Evolutionary conservation across 2,888 invertebrate species (phyloP).

Genomic region (Eudasyphora cyanicolor): DNA sequence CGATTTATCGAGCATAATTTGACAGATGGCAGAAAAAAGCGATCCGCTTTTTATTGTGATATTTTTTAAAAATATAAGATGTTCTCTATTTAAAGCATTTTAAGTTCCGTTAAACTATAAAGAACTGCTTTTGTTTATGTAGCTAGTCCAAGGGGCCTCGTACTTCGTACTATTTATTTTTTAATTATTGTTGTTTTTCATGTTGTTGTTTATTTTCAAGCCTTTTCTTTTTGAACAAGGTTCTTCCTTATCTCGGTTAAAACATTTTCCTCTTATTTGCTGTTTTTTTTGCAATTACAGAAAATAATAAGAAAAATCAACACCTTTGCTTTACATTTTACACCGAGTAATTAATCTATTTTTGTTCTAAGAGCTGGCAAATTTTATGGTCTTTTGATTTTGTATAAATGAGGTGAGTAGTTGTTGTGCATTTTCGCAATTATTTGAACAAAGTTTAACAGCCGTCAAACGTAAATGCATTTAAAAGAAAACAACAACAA

Average conservation of each 20-base stretch:
- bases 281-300: not conserved
- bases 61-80: no score
- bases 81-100: no score
- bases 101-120: no score
- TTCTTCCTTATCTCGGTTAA: not conserved
- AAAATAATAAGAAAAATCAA: constrained; percentile 27
- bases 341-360: constrained; percentile 21
- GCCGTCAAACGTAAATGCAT: constrained; percentile 4
- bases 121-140: no score
- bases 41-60: no score
- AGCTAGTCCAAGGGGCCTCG: no score
- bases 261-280: not conserved
- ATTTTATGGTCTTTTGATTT: constrained; percentile 42
- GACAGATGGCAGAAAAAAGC: no score
- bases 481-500: constrained; percentile 43
- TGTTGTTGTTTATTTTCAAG: not conserved
- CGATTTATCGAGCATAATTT: no score
- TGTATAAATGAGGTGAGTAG: not conserved
- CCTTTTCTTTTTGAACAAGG: not conserved
- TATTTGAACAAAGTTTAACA: constrained; percentile 14
- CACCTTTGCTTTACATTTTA: constrained; percentile 29
- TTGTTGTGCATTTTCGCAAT: constrained; percentile 20
- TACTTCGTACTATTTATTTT: no score
- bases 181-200: no score
- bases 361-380: constrained; percentile 11